phyloP scores from a whole-genome alignment of 2,888 invertebrate genomes.

The Heliconius aoede region DNA sequence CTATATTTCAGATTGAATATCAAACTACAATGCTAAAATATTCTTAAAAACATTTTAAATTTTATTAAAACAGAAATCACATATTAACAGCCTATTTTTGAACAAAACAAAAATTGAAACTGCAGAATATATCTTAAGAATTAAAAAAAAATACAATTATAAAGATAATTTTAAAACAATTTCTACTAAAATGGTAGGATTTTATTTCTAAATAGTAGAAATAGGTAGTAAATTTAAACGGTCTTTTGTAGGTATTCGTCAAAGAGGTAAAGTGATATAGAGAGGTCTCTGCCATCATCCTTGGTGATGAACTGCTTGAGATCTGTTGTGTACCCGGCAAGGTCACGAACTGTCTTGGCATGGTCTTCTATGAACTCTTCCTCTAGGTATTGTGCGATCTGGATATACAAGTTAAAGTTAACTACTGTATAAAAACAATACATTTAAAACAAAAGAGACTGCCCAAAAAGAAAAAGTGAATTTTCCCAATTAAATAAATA shows the following conservation, averaged over 20 bases:
- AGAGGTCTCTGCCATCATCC: constrained; percentile 81
- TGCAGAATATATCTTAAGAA: constrained; percentile 34
- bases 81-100: constrained; percentile 41
- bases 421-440: too few species aligned
- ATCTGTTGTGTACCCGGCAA: constrained; percentile 90
- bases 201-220: constrained; percentile 3
- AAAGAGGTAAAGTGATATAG: constrained; percentile 88
- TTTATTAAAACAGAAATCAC: constrained; percentile 39
- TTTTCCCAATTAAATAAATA: too few species aligned
- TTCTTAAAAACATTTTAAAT: constrained; percentile 44
- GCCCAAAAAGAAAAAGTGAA: too few species aligned
- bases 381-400: constrained; percentile 89
- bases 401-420: constrained; percentile 34
- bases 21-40: constrained; percentile 46
- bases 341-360: constrained; percentile 85
- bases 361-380: constrained; percentile 90
- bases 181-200: constrained; percentile 31
- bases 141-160: neutral
- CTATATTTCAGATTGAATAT: constrained; percentile 58
- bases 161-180: constrained; percentile 20
- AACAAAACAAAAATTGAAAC: constrained; percentile 3
- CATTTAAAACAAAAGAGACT: too few species aligned
- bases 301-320: constrained; percentile 85
- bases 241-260: constrained; percentile 86
- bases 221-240: constrained; percentile 54